Base-by-base conservation (phyloP, 37 sponge, comb jelly and placozoan genomes). In the Chondrosia reniformis region DNA sequence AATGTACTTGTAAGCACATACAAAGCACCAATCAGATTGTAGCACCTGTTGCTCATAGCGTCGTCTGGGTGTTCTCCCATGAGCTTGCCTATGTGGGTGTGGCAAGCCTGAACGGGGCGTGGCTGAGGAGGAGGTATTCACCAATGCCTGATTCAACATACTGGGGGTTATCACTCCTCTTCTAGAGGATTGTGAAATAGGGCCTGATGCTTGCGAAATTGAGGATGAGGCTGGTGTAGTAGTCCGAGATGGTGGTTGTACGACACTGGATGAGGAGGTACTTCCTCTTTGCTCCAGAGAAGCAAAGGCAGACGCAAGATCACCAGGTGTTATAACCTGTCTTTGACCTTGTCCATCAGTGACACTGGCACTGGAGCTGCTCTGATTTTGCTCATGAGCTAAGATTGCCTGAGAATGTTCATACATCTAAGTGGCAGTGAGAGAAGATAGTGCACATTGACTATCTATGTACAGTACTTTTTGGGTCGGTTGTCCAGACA, bases 361-460 rank as follows among this genome's bases (percentile, higher is more conserved):
- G 10, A 75, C 45, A 2, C 10, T 19, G 7, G n/a, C 9, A 3
- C 43, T 25, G 1, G 24, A 24, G 22, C 67, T 19, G 76, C 15
- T 66, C 45, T 21, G 67, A 34, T 30, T 74, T 43, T 80, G 80
- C 52, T 82, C 78, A 46, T 88, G 88, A 44, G 88, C 88, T 9
- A 59, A 72, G 2, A 88, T 55, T 10, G 88, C 88, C 46, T 83
- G 88, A 12, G 88, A 88, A 72, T 88, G 84, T 17, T 88, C 76
- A 75, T 78, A 88, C 88, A 88, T 88, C 88, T 88, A 6, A 1
- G 42, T 9, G n/a, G 22, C 67, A 66, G 54, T 12, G 54, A 12
- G 15, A 49, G 17, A 12, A 49, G 54, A 17, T n/a, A n/a, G n/a
- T n/a, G n/a, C n/a, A n/a, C n/a, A n/a, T n/a, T n/a, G n/a, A n/a